Evolutionary conservation across 1,140 invertebrate genomes (phyloP).

Genomic region (Aphelinus atriplicis): DNA sequence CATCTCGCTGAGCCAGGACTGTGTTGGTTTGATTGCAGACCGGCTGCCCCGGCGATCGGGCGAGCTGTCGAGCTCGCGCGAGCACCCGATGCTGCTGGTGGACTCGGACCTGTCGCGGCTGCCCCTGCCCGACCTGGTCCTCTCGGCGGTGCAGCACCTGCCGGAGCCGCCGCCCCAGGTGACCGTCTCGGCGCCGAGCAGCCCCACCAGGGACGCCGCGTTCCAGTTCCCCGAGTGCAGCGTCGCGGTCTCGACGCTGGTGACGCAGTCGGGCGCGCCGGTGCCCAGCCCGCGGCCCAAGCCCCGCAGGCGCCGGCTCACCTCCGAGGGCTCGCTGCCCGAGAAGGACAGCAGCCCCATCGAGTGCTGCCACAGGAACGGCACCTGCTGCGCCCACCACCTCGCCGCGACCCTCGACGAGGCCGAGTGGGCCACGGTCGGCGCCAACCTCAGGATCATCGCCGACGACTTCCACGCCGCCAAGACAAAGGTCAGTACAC

Average conservation of each 20-base stretch:
- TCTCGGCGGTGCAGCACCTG: constrained; percentile 61
- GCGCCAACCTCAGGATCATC: constrained; percentile 63
- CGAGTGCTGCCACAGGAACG: constrained; percentile 32
- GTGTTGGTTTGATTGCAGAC: constrained; percentile 46
- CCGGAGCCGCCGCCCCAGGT: constrained; percentile 58
- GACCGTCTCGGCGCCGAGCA: constrained; percentile 62
- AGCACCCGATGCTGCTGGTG: constrained; percentile 57
- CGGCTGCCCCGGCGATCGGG: constrained; percentile 56
- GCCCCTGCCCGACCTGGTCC: constrained; percentile 60
- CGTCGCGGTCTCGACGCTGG: not conserved
- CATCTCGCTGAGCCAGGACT: too few relatives aligned
- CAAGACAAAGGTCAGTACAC: constrained; percentile 59
- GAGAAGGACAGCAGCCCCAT: constrained; percentile 39
- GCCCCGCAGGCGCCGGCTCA: constrained; percentile 60
- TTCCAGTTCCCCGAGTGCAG: constrained; percentile 64
- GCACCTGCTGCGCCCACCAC: constrained; percentile 47
- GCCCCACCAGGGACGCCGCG: constrained; percentile 62
- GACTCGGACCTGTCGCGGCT: constrained; percentile 59
- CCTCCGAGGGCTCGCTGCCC: constrained; percentile 55
- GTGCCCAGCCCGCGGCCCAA: constrained; percentile 62
- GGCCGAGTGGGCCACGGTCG: constrained; percentile 60
- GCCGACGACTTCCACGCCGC: constrained; percentile 64
- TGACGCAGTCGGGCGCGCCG: constrained; percentile 41
- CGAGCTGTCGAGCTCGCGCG: constrained; percentile 47
- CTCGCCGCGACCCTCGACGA: constrained; percentile 50